A percentile compares a stretch with the other conserved stretches of the same genome.
Evolutionary conservation across 2,113 vertebrate genomes (phyloP).

Genomic region (Pachycephala philippinensis): DNA sequence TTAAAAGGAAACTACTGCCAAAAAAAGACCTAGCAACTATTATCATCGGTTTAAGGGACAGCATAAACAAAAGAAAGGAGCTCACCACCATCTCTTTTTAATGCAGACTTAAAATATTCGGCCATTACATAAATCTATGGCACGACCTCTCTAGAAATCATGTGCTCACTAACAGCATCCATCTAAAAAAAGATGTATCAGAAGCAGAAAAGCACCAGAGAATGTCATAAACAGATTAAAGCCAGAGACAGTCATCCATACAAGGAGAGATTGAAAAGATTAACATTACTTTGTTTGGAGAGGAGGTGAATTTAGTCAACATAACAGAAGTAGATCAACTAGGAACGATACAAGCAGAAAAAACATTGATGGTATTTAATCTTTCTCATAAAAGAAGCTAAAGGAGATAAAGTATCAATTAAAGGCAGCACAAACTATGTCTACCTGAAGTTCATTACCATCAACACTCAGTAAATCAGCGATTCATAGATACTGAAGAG

Average conservation of each 20-base stretch:
- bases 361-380: not conserved
- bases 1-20: not conserved
- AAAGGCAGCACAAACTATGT: not conserved
- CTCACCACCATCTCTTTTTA: not conserved
- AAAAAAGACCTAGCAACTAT: not conserved
- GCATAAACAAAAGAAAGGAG: not conserved
- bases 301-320: not conserved
- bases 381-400: not conserved
- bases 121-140: not conserved
- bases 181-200: constrained; percentile 26
- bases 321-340: not conserved
- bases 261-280: constrained; percentile 48
- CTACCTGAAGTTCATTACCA: not conserved
- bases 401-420: not conserved
- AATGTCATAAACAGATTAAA: constrained; percentile 46
- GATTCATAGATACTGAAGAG: rapidly evolving
- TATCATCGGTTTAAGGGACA: not conserved
- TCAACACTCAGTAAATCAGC: not conserved
- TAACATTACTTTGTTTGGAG: constrained; percentile 1
- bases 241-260: not conserved
- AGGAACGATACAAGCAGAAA: not conserved
- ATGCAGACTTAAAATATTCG: not conserved
- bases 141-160: not conserved
- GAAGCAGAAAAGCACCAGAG: constrained; percentile 7
- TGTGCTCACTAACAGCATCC: not conserved